Evolutionary conservation across 2,797 vertebrate genomes (phyloP).

Genomic region (Salmo trutta): DNA sequence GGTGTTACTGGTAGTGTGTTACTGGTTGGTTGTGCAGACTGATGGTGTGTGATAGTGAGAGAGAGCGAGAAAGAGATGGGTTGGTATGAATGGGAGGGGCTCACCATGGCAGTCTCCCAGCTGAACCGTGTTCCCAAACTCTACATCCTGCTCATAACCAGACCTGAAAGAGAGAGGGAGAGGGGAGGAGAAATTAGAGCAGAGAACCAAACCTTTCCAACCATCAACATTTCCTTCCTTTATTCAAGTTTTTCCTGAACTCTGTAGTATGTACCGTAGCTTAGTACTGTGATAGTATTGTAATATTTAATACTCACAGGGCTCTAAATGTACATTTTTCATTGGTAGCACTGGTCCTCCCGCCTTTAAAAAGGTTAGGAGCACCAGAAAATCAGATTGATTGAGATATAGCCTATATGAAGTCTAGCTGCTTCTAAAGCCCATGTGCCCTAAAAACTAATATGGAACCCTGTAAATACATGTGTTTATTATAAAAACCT

Average conservation of each 20-base stretch:
- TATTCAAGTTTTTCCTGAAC: no score
- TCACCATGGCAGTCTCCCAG: conserved; percentile 98
- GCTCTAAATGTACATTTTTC: conserved; percentile 39
- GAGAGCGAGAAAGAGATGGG: conserved; percentile 30
- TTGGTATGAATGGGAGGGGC: conserved; percentile 42
- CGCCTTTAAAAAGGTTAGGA: no score
- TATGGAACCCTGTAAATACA: no score
- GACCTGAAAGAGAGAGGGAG: conserved; percentile 67
- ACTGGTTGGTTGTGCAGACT: conserved; percentile 64
- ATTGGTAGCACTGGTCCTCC: no score
- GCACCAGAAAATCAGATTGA: no score
- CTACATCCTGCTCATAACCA: conserved; percentile 89
- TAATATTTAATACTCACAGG: conserved; percentile 79
- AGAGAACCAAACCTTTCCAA: conserved; percentile 6
- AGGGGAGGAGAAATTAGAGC: conserved; percentile 12
- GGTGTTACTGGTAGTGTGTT: conserved; percentile 62
- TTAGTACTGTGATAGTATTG: neutral
- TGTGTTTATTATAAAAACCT: no score
- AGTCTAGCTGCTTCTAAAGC: no score
- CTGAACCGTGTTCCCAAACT: conserved; percentile 85
- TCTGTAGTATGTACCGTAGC: neutral
- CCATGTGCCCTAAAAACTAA: no score
- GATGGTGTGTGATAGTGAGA: conserved; percentile 54
- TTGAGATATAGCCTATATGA: no score
- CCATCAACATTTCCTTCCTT: neutral